These are phyloP conservation scores for Molossus alvarezi DNA, from an alignment of 2,797 vertebrate genomes.

Conservation along the genomic window DNA sequence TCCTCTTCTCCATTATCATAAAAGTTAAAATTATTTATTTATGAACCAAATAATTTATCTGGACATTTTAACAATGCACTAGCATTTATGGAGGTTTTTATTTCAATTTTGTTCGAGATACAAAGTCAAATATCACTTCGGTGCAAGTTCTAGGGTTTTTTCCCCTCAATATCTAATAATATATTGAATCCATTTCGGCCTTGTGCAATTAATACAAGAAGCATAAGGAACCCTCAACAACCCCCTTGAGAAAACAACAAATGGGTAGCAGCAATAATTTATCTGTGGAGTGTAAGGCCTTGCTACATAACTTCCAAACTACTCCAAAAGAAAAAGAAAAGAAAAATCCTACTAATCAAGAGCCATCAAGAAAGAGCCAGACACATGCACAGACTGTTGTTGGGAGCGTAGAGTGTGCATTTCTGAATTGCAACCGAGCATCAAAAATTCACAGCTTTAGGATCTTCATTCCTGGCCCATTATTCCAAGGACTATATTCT, in stretches of 20 bases:
- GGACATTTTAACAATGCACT: constrained; percentile 79
- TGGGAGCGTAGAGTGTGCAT: background rate
- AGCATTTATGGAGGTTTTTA: constrained; percentile 48
- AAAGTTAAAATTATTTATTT: constrained; percentile 82
- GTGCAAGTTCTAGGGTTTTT: constrained; percentile 9
- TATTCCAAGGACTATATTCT: constrained; percentile 15
- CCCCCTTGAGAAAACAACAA: constrained; percentile 52
- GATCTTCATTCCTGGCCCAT: background rate
- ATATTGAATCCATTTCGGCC: constrained; percentile 11
- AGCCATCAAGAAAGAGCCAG: constrained; percentile 45
- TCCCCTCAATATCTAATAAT: constrained; percentile 19
- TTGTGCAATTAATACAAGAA: constrained; percentile 68
- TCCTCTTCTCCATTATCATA: constrained; percentile 79
- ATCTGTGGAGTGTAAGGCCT: constrained; percentile 3
- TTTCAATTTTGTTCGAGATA: constrained; percentile 56
- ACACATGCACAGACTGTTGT: background rate
- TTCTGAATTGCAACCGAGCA: background rate
- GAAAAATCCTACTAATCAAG: background rate
- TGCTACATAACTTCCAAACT: background rate
- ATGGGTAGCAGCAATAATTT: constrained; percentile 27
- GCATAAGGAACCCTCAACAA: constrained; percentile 61
- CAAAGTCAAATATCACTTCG: constrained; percentile 61
- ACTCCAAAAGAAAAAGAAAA: constrained; percentile 46
- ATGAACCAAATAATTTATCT: constrained; percentile 77
- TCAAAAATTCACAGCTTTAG: constrained; percentile 15